Evolutionary conservation across 2,113 vertebrate genomes (phyloP).

Genomic region (Eulemur macaco): DNA sequence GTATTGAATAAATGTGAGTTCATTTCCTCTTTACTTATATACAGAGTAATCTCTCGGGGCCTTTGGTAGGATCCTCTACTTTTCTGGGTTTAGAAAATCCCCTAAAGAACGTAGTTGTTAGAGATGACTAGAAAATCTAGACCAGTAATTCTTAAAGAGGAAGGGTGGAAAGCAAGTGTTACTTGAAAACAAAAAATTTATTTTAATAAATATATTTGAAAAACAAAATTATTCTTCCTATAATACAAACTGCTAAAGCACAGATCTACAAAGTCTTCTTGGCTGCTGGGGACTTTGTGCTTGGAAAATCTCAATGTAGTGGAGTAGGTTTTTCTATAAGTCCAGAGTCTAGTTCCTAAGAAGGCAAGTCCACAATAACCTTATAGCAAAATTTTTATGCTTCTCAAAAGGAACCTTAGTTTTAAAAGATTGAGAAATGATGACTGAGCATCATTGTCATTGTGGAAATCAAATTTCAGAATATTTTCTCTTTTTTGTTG

Average conservation of each 20-base stretch:
- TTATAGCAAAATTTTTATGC: neutral
- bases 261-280: neutral
- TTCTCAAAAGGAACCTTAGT: neutral
- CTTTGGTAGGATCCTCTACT: neutral
- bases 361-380: neutral
- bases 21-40: neutral
- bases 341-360: neutral
- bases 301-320: neutral
- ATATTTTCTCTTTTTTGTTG: neutral
- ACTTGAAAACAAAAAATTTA: neutral
- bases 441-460: neutral
- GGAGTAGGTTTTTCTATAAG: neutral
- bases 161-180: neutral
- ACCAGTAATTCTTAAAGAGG: slow-evolving; percentile 1
- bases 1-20: slow-evolving; percentile 9
- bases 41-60: neutral
- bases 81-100: neutral
- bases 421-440: slow-evolving; percentile 24
- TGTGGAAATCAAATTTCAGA: slow-evolving; percentile 45
- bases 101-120: neutral
- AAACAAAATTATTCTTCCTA: neutral
- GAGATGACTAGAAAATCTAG: neutral
- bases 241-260: neutral
- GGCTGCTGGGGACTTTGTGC: neutral
- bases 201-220: neutral